Percentiles rank a stretch among this genome's conserved stretches.
Evolutionary conservation across 2,113 vertebrate genomes (phyloP).

Genomic region (Rhynchomys soricoides): DNA sequence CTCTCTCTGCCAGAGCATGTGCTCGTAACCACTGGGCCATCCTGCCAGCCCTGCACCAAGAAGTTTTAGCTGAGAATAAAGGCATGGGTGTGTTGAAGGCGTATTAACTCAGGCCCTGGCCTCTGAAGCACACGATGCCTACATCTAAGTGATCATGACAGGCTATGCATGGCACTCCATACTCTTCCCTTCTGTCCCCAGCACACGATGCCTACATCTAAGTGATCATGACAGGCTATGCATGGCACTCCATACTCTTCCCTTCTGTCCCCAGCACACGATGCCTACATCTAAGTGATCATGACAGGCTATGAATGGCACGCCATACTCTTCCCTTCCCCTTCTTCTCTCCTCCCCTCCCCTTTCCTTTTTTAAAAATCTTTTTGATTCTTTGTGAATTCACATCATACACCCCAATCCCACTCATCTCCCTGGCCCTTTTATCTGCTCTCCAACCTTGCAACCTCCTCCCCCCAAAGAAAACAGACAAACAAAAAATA

Average conservation of each 20-base stretch:
- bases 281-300: not conserved
- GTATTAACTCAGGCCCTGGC: not conserved
- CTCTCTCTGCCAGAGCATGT: not conserved
- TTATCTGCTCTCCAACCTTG: not conserved
- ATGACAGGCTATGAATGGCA: not conserved
- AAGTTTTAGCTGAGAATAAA: not conserved
- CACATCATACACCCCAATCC: not conserved
- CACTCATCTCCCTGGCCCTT: not conserved
- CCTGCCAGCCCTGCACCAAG: not conserved
- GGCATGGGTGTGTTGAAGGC: not conserved
- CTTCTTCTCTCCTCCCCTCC: accelerated
- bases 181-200: no score
- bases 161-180: not conserved
- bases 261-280: not conserved
- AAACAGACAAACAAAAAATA: not conserved
- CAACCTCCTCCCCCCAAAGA: not conserved
- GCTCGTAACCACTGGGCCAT: not conserved
- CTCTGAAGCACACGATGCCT: not conserved
- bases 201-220: not conserved
- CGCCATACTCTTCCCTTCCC: no score
- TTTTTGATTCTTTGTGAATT: not conserved
- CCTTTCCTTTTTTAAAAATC: not conserved
- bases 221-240: not conserved
- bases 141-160: not conserved
- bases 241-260: not conserved